phyloP scores from a whole-genome alignment of 2,797 vertebrate genomes.

The Gymnoscopelus microlampas region DNA sequence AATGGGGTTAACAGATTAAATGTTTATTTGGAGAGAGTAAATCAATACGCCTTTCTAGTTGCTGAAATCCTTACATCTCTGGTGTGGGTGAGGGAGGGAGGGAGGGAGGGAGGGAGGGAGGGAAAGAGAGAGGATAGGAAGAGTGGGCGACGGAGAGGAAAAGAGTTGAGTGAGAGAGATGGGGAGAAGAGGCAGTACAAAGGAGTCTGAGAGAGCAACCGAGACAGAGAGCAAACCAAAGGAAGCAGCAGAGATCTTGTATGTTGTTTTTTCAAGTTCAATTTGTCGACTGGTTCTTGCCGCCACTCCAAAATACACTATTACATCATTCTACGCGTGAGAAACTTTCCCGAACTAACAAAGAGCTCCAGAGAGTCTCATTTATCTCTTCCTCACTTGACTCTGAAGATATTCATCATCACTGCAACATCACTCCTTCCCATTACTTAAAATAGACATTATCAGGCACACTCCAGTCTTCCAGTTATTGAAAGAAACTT shows the following conservation, averaged over 20 bases:
- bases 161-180: constrained; percentile 9
- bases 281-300: constrained; percentile 69
- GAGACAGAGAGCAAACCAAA: constrained; percentile 78
- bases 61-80: not conserved
- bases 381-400: constrained; percentile 53
- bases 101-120: constrained; percentile 18
- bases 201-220: constrained; percentile 61
- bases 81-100: constrained; percentile 9
- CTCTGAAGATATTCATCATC: constrained; percentile 54
- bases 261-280: constrained; percentile 81
- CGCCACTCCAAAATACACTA: constrained; percentile 78
- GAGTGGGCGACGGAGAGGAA: constrained; percentile 38
- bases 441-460: constrained; percentile 3
- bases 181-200: constrained; percentile 46
- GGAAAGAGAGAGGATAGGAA: constrained; percentile 38
- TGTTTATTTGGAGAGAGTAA: too few species aligned
- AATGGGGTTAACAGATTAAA: constrained; percentile 29
- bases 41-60: not conserved
- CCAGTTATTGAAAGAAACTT: too few species aligned
- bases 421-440: constrained; percentile 34
- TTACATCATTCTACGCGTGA: constrained; percentile 79
- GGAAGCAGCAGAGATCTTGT: constrained; percentile 71
- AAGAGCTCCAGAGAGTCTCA: constrained; percentile 46
- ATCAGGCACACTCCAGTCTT: too few species aligned
- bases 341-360: constrained; percentile 69